Conservation (phyloP, 2,113 vertebrate species). For the Boleophthalmus pectinirostris region DNA sequence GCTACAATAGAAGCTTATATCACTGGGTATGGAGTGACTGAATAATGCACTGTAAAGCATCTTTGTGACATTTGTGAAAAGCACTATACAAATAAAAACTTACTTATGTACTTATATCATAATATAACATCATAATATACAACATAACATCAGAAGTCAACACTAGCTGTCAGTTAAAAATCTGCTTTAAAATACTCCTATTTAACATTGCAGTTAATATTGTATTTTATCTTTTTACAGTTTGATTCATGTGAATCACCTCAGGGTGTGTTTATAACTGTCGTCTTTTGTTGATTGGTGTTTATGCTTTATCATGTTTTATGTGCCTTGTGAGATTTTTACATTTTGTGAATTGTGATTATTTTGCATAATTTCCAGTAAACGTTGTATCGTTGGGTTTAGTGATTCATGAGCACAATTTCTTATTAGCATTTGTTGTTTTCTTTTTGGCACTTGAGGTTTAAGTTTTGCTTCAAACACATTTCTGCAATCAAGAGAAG, state of each 20-base stretch:
- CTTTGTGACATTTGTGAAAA: too few species aligned
- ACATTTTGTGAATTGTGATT: background rate
- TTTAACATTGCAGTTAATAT: background rate
- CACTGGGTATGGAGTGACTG: too few species aligned
- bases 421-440: background rate
- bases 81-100: too few species aligned
- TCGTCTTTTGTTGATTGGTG: background rate
- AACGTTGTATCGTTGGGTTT: background rate
- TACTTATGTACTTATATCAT: background rate
- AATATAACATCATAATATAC: too few species aligned
- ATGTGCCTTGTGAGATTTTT: background rate
- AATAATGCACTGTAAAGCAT: too few species aligned
- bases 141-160: too few species aligned
- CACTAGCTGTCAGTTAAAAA: background rate
- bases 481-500: background rate
- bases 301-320: background rate
- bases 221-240: background rate
- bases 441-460: background rate
- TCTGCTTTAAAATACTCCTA: background rate
- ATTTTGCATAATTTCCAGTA: conserved; percentile 3
- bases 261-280: background rate
- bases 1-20: too few species aligned
- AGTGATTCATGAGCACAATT: conserved; percentile 1
- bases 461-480: background rate
- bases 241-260: background rate